Evolutionary conservation across 2,797 vertebrate genomes (phyloP).

Genomic region (Buceros bicornis): DNA sequence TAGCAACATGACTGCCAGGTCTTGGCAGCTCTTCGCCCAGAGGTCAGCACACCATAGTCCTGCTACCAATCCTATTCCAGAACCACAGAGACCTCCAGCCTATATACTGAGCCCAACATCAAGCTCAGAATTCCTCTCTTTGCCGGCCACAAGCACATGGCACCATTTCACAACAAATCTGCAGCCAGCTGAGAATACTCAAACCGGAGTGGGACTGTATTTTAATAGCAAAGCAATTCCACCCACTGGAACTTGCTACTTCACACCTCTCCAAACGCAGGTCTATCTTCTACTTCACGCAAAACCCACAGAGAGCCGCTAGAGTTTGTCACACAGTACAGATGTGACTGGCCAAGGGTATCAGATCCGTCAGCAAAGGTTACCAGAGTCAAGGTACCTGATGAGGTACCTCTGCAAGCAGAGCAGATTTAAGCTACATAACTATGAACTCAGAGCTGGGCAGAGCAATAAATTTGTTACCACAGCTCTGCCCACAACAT

Average conservation of each 20-base stretch:
- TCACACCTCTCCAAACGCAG: background rate
- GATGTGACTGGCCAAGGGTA: background rate
- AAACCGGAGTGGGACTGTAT: background rate
- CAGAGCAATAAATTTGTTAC: background rate
- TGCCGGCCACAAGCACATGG: background rate
- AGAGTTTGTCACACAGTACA: background rate
- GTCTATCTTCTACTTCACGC: background rate
- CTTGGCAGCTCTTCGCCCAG: background rate
- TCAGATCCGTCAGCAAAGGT: background rate
- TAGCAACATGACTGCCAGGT: accelerated
- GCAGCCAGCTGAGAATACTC: background rate
- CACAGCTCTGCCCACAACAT: background rate
- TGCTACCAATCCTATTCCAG: background rate
- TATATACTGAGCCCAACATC: background rate
- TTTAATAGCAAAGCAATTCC: background rate
- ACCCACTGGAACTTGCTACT: background rate
- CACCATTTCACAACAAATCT: background rate
- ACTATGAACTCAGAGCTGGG: background rate
- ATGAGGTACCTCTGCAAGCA: background rate
- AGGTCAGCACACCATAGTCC: background rate
- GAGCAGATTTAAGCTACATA: background rate
- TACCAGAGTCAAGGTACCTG: background rate
- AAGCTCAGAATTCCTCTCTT: background rate
- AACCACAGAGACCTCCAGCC: background rate
- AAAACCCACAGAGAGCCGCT: background rate